Percentiles rank a stretch among this genome's conserved stretches.
Evolutionary conservation across 1,140 invertebrate species (phyloP).

Genomic region (Archivesica marissinica): DNA sequence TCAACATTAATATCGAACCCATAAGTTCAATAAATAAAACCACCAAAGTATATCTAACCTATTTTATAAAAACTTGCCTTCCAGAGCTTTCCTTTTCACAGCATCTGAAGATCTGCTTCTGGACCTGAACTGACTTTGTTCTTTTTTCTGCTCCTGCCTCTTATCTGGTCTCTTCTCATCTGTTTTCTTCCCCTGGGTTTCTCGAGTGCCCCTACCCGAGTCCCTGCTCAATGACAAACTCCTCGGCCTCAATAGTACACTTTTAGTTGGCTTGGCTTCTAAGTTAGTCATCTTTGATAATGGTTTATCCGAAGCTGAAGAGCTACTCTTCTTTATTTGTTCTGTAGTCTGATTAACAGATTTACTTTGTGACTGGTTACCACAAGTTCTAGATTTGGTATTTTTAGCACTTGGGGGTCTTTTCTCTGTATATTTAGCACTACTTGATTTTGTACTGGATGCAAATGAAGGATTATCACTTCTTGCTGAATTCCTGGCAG

Average conservation of each 20-base stretch:
- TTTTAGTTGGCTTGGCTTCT: constrained; percentile 52
- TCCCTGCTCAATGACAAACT: constrained; percentile 53
- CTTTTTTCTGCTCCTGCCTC: no score
- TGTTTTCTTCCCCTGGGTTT: constrained; percentile 16
- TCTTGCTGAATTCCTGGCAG: constrained; percentile 13
- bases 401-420: constrained; percentile 54
- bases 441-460: constrained; percentile 50
- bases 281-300: constrained; percentile 26
- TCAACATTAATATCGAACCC: no score
- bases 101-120: constrained; percentile 54
- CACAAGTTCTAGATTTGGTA: constrained; percentile 5
- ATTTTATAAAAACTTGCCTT: no score
- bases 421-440: constrained; percentile 56
- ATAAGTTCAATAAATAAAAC: no score
- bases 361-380: constrained; percentile 25
- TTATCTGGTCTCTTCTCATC: constrained; percentile 58
- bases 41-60: no score
- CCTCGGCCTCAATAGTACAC: constrained; percentile 49
- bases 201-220: neutral
- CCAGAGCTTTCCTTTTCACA: constrained; percentile 65
- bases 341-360: neutral
- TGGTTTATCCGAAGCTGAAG: constrained; percentile 28
- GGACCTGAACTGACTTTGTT: neutral
- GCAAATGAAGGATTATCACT: constrained; percentile 46
- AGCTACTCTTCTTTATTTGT: constrained; percentile 46